These are phyloP conservation scores for Bursaphelenchus okinawaensis DNA, from an alignment of 2,888 invertebrate species.

Conservation along the genomic window DNA sequence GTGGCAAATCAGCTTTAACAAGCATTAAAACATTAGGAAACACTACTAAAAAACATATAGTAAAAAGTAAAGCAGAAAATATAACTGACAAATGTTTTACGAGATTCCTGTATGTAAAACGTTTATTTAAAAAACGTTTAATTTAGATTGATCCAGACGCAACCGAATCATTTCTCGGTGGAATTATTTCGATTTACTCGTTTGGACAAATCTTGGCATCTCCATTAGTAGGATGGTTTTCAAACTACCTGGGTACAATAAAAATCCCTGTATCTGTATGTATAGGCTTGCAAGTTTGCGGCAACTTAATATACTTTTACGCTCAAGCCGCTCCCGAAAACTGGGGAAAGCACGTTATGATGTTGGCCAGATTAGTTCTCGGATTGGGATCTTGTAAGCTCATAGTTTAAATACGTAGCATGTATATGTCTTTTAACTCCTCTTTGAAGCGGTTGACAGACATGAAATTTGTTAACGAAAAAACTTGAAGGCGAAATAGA, in stretches of 20 bases:
- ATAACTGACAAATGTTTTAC: no score
- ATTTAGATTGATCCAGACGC: constrained; percentile 50
- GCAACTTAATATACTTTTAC: constrained; percentile 15
- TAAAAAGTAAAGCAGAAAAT: no score
- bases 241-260: neutral
- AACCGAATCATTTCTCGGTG: constrained; percentile 33
- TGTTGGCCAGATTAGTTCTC: constrained; percentile 21
- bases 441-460: no score
- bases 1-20: no score
- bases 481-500: neutral
- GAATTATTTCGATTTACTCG: constrained; percentile 32
- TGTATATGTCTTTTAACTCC: no score
- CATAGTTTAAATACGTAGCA: no score
- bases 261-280: neutral
- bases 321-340: constrained; percentile 19
- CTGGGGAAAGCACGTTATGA: constrained; percentile 3
- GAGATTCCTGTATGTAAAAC: no score
- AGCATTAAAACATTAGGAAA: no score
- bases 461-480: neutral
- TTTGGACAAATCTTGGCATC: constrained; percentile 27
- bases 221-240: constrained; percentile 5
- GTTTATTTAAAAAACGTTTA: neutral
- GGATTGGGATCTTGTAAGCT: constrained; percentile 14
- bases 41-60: no score
- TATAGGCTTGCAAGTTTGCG: neutral